A percentile compares a stretch with the other conserved stretches of the same genome.
Evolutionary conservation across 2,113 vertebrate genomes (phyloP).

Genomic region (Siniperca knerii): DNA sequence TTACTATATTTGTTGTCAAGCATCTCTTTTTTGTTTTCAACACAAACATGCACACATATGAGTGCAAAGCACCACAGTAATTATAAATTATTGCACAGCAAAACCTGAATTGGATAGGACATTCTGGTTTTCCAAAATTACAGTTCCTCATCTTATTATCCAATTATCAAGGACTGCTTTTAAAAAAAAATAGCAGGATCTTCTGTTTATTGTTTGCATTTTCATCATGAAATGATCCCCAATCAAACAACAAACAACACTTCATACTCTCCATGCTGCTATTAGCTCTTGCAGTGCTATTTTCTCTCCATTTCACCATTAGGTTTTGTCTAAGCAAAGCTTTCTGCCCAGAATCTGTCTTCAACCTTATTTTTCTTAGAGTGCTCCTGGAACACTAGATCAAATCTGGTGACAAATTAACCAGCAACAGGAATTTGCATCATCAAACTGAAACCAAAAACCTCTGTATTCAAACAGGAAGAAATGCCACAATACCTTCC

Average conservation of each 20-base stretch:
- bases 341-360: neutral
- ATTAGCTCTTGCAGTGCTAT: neutral
- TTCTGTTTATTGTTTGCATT: constrained; percentile 30
- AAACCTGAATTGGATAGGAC: constrained; percentile 18
- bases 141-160: constrained; percentile 23
- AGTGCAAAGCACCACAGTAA: constrained; percentile 16
- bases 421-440: neutral
- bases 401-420: constrained; percentile 30
- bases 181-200: constrained; percentile 33
- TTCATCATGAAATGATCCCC: constrained; percentile 10
- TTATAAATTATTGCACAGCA: constrained; percentile 16
- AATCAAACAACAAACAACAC: constrained; percentile 37
- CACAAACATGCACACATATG: neutral
- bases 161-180: constrained; percentile 33
- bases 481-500: neutral
- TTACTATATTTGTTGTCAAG: constrained; percentile 3
- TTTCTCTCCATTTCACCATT: constrained; percentile 7
- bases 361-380: neutral
- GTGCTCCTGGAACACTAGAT: constrained; percentile 8
- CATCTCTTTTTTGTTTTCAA: neutral
- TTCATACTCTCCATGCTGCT: neutral
- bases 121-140: constrained; percentile 30
- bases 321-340: constrained; percentile 8
- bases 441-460: constrained; percentile 10
- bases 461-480: neutral